Conservation (phyloP, 2,113 vertebrate species). For the Mastomys coucha region DNA sequence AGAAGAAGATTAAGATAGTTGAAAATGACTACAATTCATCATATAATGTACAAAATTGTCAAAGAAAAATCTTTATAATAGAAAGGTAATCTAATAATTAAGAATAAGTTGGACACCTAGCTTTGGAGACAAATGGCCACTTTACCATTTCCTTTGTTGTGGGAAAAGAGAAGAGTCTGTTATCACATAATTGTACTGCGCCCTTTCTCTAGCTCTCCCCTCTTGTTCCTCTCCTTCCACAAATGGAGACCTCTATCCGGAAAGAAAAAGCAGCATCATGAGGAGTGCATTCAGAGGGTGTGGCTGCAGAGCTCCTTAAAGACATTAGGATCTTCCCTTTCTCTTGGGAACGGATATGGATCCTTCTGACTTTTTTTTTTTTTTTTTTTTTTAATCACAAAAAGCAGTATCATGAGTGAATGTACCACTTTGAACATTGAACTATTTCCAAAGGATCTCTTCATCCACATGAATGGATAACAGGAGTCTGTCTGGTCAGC, state of each 20-base stretch:
- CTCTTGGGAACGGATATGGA: background rate
- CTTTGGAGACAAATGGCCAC: background rate
- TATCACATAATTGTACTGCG: fast-evolving
- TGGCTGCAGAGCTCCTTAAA: background rate
- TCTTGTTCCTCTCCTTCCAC: background rate
- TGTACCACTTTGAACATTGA: conserved; percentile 58
- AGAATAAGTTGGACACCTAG: background rate
- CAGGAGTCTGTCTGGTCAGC: background rate
- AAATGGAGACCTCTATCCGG: too few relatives aligned
- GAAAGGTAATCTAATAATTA: background rate
- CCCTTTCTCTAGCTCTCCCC: background rate
- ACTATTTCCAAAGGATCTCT: conserved; percentile 61
- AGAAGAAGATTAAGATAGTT: background rate
- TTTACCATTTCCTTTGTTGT: background rate
- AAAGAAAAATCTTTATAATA: background rate
- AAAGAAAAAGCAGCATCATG: background rate
- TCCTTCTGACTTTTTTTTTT: background rate
- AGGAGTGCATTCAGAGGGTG: background rate
- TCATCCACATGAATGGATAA: conserved; percentile 68
- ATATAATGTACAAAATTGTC: background rate
- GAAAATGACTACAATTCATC: too few relatives aligned
- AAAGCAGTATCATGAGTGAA: conserved; percentile 36
- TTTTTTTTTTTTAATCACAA: conserved; percentile 14
- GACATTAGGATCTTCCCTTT: background rate
- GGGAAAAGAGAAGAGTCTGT: background rate